These are phyloP conservation scores for Taxidea taxus DNA, from an alignment of 2,113 vertebrate genomes.

Conservation along the genomic window DNA sequence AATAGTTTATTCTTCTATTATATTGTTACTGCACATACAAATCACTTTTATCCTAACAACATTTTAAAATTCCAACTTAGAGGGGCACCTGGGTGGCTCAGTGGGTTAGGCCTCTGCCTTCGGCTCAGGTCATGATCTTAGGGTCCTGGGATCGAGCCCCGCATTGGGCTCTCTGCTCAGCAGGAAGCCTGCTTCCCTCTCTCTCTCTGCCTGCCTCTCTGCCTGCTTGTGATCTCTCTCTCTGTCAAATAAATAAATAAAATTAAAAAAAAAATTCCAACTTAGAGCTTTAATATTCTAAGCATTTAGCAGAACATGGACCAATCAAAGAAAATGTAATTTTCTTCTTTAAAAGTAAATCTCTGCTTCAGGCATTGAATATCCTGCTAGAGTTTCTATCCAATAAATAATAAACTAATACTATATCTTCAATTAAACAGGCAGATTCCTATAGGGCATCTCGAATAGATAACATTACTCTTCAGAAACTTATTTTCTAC, in stretches of 20 bases:
- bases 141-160: no score
- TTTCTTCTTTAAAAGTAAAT: conserved; percentile 67
- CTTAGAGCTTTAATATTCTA: conserved; percentile 51
- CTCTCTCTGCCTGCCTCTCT: no score
- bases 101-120: no score
- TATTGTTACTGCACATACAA: background rate
- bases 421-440: conserved; percentile 66
- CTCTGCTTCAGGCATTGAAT: conserved; percentile 68
- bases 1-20: background rate
- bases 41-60: background rate
- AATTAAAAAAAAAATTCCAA: conserved; percentile 75
- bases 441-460: conserved; percentile 53
- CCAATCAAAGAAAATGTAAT: conserved; percentile 73
- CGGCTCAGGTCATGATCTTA: no score
- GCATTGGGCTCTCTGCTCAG: no score
- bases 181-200: no score
- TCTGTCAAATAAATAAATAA: no score
- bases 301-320: conserved; percentile 61
- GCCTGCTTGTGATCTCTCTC: no score
- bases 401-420: conserved; percentile 54
- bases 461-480: background rate
- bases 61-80: conserved; percentile 67
- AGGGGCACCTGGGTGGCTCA: no score
- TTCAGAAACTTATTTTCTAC: conserved; percentile 17
- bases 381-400: conserved; percentile 56